These are phyloP conservation scores for Mercenaria mercenaria DNA, from an alignment of 1,140 invertebrate species.

Conservation along the genomic window DNA sequence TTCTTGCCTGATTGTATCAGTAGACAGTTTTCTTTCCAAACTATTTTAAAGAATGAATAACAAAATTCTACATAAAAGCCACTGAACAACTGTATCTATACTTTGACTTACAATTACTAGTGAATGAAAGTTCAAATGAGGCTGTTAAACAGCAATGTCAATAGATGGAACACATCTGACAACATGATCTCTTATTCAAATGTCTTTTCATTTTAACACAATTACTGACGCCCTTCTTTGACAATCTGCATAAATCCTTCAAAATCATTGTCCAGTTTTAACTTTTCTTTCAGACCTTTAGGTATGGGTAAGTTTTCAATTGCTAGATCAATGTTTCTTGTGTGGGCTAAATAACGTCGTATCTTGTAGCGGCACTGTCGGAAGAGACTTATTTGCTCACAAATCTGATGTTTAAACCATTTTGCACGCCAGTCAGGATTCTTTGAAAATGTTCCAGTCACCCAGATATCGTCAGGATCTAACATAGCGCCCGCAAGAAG, in stretches of 20 bases:
- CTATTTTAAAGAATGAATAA: too few relatives aligned
- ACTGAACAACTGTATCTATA: too few relatives aligned
- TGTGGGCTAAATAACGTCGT: constrained; percentile 29
- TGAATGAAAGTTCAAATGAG: too few relatives aligned
- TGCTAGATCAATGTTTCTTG: constrained; percentile 32
- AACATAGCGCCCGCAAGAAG: constrained; percentile 45
- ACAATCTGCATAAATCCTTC: constrained; percentile 20
- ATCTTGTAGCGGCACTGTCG: constrained; percentile 57
- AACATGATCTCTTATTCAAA: too few relatives aligned
- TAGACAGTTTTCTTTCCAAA: too few relatives aligned
- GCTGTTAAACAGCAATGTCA: too few relatives aligned
- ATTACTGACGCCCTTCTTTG: neutral
- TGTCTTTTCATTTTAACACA: too few relatives aligned
- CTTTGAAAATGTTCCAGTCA: neutral
- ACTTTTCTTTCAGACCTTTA: constrained; percentile 54
- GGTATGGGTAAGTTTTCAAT: constrained; percentile 62
- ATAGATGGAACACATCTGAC: too few relatives aligned
- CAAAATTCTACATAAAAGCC: too few relatives aligned
- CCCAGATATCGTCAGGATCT: constrained; percentile 17
- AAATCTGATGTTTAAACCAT: constrained; percentile 42
- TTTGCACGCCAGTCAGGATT: neutral
- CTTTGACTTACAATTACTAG: too few relatives aligned
- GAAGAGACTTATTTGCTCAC: constrained; percentile 39
- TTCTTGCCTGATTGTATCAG: too few relatives aligned
- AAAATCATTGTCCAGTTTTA: constrained; percentile 61